phyloP scores from a whole-genome alignment of 2,113 vertebrate species.

The Rhinichthys klamathensis region DNA sequence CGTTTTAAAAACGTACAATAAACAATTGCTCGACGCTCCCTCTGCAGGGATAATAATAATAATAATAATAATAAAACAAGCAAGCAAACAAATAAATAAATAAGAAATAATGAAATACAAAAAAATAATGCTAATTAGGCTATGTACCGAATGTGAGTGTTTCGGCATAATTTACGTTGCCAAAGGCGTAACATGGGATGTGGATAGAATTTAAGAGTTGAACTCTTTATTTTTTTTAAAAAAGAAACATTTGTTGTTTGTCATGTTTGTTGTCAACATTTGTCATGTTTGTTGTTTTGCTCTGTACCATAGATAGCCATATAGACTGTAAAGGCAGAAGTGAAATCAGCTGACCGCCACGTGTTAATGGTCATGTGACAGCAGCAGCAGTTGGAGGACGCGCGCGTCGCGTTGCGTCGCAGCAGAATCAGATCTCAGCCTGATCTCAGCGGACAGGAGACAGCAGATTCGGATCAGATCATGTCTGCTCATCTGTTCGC shows the following conservation, averaged over 20 bases:
- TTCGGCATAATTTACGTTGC: not conserved
- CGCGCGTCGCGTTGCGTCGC: not conserved
- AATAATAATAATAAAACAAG: not conserved
- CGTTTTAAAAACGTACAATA: not conserved
- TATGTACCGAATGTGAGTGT: not conserved
- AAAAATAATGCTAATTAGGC: not conserved
- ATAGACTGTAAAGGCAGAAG: not conserved
- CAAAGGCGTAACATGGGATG: not conserved
- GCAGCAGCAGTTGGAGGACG: not conserved
- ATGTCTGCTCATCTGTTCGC: not conserved
- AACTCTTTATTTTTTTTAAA: not conserved
- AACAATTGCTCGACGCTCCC: not conserved
- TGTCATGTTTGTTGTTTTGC: not conserved
- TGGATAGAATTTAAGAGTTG: not conserved
- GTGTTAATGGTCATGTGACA: slow-evolving; percentile 44
- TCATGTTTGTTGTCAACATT: not conserved
- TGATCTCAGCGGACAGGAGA: not conserved
- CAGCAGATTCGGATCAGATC: not conserved
- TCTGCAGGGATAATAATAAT: not conserved
- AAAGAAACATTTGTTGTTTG: not conserved
- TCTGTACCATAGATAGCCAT: not conserved
- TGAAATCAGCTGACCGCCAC: slow-evolving; percentile 47
- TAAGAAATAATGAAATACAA: not conserved
- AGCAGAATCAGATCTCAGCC: not conserved
- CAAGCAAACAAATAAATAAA: too few relatives aligned